phyloP scores from a whole-genome alignment of 1,140 invertebrate genomes.

The Phortica variegata region DNA sequence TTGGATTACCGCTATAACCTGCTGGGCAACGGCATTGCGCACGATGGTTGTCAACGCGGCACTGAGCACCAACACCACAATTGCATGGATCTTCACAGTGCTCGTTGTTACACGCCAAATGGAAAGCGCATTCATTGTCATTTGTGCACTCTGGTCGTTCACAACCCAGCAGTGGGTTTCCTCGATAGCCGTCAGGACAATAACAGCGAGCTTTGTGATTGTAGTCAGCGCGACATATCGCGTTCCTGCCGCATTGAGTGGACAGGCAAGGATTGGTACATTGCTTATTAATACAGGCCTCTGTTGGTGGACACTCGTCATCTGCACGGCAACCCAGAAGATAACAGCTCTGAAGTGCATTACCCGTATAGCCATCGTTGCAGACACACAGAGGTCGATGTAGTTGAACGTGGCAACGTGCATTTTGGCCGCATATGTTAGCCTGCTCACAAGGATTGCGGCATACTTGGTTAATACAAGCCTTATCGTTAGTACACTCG shows the following conservation, averaged over 20 bases:
- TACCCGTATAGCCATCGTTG: constrained; percentile 77
- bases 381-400: constrained; percentile 85
- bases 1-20: constrained; percentile 78
- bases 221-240: constrained; percentile 71
- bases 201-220: constrained; percentile 77
- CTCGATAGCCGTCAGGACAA: constrained; percentile 72
- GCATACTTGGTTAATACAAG: constrained; percentile 78
- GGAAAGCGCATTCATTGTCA: constrained; percentile 73
- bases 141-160: constrained; percentile 73
- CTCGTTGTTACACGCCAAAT: constrained; percentile 73
- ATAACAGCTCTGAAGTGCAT: constrained; percentile 65
- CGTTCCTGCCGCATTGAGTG: constrained; percentile 80
- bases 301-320: constrained; percentile 76
- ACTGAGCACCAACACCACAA: constrained; percentile 70
- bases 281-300: constrained; percentile 82
- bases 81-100: constrained; percentile 79
- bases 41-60: constrained; percentile 74
- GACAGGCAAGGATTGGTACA: constrained; percentile 79
- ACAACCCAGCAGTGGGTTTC: constrained; percentile 75
- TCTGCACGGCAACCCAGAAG: constrained; percentile 80
- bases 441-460: constrained; percentile 72
- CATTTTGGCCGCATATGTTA: constrained; percentile 76
- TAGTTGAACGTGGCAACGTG: constrained; percentile 76
- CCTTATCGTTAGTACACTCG: constrained; percentile 82
- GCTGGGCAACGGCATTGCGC: constrained; percentile 80